Evolutionary conservation across 2,113 vertebrate species (phyloP).

Genomic region (Felis catus): DNA sequence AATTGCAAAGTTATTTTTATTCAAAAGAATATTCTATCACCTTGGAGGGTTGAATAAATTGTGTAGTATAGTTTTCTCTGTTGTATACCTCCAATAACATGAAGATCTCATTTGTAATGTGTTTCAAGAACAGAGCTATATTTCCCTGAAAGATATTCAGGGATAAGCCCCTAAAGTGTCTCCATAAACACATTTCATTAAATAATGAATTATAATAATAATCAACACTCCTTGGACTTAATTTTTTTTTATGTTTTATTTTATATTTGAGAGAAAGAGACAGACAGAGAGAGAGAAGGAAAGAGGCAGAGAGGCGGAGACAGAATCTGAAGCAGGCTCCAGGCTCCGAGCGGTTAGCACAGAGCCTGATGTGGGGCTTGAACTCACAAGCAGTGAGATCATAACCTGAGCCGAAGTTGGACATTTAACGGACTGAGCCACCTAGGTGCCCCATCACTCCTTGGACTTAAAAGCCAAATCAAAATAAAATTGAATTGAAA

Average conservation of each 20-base stretch:
- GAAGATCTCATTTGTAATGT: constrained; percentile 72
- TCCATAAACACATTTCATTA: constrained; percentile 76
- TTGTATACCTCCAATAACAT: constrained; percentile 66
- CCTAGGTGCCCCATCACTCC: not conserved
- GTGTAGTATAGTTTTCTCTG: constrained; percentile 37
- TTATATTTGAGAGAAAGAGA: too few relatives aligned
- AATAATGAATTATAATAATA: constrained; percentile 60
- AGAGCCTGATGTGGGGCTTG: too few relatives aligned
- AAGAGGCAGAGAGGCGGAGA: too few relatives aligned
- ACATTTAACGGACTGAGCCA: too few relatives aligned
- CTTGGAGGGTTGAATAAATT: constrained; percentile 48
- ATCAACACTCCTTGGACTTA: constrained; percentile 31
- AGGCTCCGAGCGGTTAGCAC: too few relatives aligned
- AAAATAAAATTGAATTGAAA: constrained; percentile 11
- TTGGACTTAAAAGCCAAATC: constrained; percentile 42
- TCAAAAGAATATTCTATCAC: constrained; percentile 59
- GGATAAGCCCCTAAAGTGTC: constrained; percentile 73
- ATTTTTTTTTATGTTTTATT: not conserved
- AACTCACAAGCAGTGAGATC: too few relatives aligned
- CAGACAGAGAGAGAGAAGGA: too few relatives aligned
- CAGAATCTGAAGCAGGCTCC: too few relatives aligned
- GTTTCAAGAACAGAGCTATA: constrained; percentile 77
- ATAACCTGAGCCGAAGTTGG: too few relatives aligned
- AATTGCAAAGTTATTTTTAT: constrained; percentile 57
- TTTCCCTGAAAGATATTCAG: constrained; percentile 64